These are phyloP conservation scores for Squalus acanthias DNA, from an alignment of 2,797 vertebrate species.

Conservation along the genomic window DNA sequence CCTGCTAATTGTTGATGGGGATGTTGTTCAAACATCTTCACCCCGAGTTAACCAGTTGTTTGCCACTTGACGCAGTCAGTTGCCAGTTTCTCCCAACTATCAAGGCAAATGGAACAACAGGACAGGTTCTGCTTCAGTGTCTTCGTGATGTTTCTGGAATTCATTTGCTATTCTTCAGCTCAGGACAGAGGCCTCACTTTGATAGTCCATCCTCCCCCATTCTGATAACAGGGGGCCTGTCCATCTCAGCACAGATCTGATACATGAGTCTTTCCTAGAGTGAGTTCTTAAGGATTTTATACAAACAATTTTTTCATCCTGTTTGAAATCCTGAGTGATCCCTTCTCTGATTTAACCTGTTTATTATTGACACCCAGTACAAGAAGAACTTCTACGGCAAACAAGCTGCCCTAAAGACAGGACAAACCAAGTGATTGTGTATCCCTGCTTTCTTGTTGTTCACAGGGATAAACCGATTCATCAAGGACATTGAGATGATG, in stretches of 20 bases:
- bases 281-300: not conserved
- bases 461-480: conserved; percentile 80
- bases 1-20: too few relatives aligned
- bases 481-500: conserved; percentile 95
- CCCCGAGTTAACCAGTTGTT: not conserved
- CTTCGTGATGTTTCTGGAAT: not conserved
- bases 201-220: not conserved
- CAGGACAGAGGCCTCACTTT: not conserved
- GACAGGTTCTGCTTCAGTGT: not conserved
- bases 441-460: conserved; percentile 21
- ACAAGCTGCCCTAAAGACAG: not conserved
- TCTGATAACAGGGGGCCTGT: not conserved
- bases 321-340: not conserved
- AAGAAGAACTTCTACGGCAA: not conserved
- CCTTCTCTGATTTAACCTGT: not conserved
- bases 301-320: not conserved
- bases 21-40: not conserved
- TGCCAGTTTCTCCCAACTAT: not conserved
- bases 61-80: not conserved
- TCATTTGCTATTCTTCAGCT: not conserved
- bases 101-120: not conserved
- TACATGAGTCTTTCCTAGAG: not conserved
- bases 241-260: not conserved
- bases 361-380: not conserved
- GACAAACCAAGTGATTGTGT: not conserved